Conservation (phyloP, 2,113 vertebrate species). For the Sinocyclocheilus anshuiensis region DNA sequence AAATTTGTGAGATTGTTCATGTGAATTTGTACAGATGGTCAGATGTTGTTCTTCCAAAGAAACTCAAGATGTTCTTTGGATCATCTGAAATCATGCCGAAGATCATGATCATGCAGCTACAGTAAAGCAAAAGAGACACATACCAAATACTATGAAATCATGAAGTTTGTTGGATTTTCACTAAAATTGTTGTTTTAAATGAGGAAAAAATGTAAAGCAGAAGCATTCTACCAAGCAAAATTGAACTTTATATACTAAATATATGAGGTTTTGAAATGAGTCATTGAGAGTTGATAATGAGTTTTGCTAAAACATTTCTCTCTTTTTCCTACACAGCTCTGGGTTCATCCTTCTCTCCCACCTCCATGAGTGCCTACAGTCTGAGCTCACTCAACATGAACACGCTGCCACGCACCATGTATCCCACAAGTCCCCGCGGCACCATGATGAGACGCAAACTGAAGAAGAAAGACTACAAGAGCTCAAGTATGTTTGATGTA, state of each 20-base stretch:
- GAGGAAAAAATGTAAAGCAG: background rate
- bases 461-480: constrained; percentile 99
- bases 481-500: constrained; percentile 85
- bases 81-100: background rate
- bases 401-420: constrained; percentile 93
- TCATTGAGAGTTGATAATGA: background rate
- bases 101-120: background rate
- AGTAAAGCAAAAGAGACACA: background rate
- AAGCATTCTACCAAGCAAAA: background rate
- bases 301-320: constrained; percentile 5
- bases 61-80: background rate
- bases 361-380: constrained; percentile 98
- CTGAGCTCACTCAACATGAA: constrained; percentile 97
- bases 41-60: background rate
- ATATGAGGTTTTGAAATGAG: background rate
- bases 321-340: constrained; percentile 75
- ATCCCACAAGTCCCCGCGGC: constrained; percentile 93
- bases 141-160: background rate
- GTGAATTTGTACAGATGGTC: background rate
- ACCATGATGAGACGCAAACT: constrained; percentile 93
- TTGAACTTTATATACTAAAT: background rate
- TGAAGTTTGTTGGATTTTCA: background rate
- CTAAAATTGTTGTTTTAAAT: background rate
- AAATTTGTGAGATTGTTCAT: background rate
- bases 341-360: constrained; percentile 95